phyloP scores from a whole-genome alignment of 2,113 vertebrate genomes.

The Microcebus ravelobensis region DNA sequence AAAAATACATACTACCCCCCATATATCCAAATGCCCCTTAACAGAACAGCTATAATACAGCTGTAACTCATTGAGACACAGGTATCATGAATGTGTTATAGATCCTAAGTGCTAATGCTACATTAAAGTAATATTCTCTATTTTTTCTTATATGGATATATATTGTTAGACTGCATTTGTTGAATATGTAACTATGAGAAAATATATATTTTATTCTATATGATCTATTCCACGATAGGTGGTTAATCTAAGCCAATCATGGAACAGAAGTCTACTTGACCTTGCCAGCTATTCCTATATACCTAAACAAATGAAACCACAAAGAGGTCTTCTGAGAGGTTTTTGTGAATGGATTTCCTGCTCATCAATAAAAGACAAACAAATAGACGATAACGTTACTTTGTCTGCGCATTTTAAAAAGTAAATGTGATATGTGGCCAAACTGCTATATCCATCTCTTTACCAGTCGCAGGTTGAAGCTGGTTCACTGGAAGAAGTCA shows the following conservation, averaged over 20 bases:
- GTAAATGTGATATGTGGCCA: neutral
- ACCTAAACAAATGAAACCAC: neutral
- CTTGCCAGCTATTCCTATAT: neutral
- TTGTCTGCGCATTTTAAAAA: neutral
- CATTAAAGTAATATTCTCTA: neutral
- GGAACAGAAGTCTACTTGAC: neutral
- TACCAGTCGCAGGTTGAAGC: neutral
- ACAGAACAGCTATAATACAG: neutral
- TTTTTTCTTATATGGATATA: neutral
- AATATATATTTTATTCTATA: neutral
- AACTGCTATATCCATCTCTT: neutral
- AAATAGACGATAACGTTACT: neutral
- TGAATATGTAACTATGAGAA: neutral
- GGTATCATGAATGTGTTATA: neutral
- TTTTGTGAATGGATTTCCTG: neutral
- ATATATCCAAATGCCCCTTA: neutral
- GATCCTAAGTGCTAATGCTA: neutral
- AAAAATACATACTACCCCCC: neutral
- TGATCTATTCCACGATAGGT: neutral
- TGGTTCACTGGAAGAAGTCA: neutral
- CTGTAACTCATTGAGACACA: neutral
- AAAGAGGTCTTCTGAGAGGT: neutral
- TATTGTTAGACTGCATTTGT: neutral
- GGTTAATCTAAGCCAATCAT: neutral
- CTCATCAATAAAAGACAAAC: neutral